Conservation (phyloP, 2,797 vertebrate species). For the Halcyon chelicuti region DNA sequence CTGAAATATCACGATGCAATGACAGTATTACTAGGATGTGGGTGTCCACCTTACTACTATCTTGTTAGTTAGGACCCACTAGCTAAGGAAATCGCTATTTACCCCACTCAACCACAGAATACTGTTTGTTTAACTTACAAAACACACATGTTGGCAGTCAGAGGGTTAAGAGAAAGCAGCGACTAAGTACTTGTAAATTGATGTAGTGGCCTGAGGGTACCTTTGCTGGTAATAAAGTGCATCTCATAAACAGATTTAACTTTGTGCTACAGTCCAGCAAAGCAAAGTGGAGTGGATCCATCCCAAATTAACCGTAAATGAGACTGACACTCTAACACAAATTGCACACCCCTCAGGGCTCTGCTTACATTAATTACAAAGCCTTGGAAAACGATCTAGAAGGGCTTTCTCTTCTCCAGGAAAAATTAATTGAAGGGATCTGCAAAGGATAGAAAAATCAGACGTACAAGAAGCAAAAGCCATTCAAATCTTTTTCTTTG, state of each 20-base stretch:
- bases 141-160: not conserved
- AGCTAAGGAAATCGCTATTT: not conserved
- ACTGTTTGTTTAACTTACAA: not conserved
- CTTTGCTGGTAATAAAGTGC: constrained; percentile 5
- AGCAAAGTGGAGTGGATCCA: not conserved
- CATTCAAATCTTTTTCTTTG: not conserved
- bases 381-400: not conserved
- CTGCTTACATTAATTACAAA: not conserved
- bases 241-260: constrained; percentile 3
- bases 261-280: not conserved
- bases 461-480: not conserved
- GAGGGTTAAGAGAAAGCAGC: constrained; percentile 13
- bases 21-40: too few relatives aligned
- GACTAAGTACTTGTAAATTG: constrained; percentile 19
- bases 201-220: constrained; percentile 12
- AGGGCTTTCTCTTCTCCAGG: not conserved
- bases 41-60: not conserved
- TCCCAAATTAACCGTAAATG: constrained; percentile 21
- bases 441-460: not conserved
- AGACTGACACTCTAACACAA: not conserved
- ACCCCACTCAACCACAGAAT: fast-evolving
- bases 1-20: not conserved
- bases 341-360: not conserved
- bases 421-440: not conserved
- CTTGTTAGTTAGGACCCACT: not conserved